Base-by-base conservation (phyloP, 2,888 invertebrate species). In the Mythimna vitellina region DNA sequence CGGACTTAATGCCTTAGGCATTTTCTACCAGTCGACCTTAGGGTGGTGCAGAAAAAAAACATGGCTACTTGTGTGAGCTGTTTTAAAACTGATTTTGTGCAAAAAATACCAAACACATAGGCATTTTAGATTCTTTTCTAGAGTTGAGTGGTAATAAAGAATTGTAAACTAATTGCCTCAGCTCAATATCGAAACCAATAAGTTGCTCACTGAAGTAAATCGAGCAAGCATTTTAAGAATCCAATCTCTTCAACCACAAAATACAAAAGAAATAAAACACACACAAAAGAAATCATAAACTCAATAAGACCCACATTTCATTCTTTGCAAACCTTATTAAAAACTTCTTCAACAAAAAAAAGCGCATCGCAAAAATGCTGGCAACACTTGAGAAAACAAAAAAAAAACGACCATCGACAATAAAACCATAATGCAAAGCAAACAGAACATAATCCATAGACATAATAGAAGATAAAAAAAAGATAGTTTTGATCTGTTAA, bases 371-470 rank as follows among this genome's bases (percentile, higher is more conserved):
- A 35, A 76, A 82, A 81, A 72, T 56, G 22, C 77, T 68, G 53
- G 72, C 76, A 79, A 81, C 84, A 88, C 89, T 89, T 89, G 85
- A 85, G 81, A 83, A 79, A 80, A 84, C 87, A 88, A 85, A 82
- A 82, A 82, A 79, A 83, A 79, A 71, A 64, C 67, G 20, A 70
- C 73, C 64, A 77, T 76, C 81, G 72, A 85, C 80, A 75, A 82
- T 80, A 80, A 81, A 81, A 82, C 81, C 72, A 73, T 84, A 84
- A 85, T 82, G 85, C 81, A 83, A 85, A 69, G 78, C 86, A 76
- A 82, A 82, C 78, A 84, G 51, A 70, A 32, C 67, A 7, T 82
- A 89, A 88, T 86, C 88, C 88, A 67, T 57, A 81, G 85, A 85
- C 82, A 88, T 80, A 86, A 88, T 82, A 88, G 69, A 78, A 38